phyloP scores from a whole-genome alignment of 2,113 vertebrate genomes.

The Shinisaurus crocodilurus region DNA sequence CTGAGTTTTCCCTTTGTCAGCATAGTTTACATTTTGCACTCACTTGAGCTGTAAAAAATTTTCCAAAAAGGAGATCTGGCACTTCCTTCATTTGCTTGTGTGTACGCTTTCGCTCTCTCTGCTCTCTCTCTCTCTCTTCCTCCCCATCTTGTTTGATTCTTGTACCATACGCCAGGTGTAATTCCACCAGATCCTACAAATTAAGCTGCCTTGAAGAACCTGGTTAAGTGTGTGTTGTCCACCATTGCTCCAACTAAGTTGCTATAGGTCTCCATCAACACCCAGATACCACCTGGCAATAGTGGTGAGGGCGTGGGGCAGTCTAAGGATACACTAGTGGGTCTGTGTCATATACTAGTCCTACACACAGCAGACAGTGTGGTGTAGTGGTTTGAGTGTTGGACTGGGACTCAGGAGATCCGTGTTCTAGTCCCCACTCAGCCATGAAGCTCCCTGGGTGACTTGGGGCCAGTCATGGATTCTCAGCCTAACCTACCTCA shows the following conservation, averaged over 20 bases:
- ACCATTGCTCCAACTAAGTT: neutral
- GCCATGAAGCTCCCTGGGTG: no score
- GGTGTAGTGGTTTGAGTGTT: no score
- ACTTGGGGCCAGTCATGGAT: no score
- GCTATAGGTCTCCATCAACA: neutral
- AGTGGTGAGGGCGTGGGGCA: neutral
- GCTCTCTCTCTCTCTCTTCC: no score
- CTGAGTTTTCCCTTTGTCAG: constrained; percentile 13
- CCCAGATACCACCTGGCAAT: neutral
- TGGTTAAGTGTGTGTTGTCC: neutral
- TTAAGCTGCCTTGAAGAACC: neutral
- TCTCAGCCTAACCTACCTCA: no score
- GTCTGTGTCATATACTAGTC: no score
- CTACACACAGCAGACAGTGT: no score
- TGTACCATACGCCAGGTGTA: neutral
- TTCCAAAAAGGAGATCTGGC: neutral
- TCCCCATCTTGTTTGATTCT: neutral
- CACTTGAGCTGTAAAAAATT: neutral
- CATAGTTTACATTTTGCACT: constrained; percentile 1
- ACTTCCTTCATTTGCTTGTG: neutral
- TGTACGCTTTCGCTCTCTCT: neutral
- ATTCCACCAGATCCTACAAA: neutral
- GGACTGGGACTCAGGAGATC: no score
- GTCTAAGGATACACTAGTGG: neutral
- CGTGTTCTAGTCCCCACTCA: no score